Percentiles rank a stretch among this genome's conserved stretches.
phyloP scores from a whole-genome alignment of 2,113 vertebrate species.

The Brachyhypopomus gauderio region DNA sequence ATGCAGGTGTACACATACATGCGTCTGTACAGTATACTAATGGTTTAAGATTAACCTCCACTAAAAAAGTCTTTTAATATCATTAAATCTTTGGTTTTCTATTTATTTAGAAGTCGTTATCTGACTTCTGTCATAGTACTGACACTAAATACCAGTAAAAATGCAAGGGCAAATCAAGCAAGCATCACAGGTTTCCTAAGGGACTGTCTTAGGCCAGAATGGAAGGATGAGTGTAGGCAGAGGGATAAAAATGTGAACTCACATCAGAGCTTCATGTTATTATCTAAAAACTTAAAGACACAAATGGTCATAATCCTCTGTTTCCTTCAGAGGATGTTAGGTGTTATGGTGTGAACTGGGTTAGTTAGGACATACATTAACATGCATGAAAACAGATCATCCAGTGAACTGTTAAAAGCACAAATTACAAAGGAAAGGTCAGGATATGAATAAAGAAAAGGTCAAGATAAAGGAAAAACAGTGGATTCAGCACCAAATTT shows the following conservation, averaged over 20 bases:
- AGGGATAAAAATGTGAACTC: background rate
- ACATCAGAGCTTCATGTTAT: background rate
- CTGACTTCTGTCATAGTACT: background rate
- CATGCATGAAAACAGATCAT: background rate
- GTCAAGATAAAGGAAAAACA: no score
- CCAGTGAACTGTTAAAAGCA: conserved; percentile 3
- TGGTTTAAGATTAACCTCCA: background rate
- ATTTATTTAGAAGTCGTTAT: background rate
- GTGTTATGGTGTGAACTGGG: background rate
- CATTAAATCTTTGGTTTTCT: background rate
- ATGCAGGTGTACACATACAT: background rate
- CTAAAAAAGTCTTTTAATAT: background rate
- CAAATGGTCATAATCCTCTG: background rate
- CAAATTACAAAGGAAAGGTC: background rate
- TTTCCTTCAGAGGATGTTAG: background rate
- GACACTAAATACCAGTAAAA: background rate
- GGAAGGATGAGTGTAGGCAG: background rate
- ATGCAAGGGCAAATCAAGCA: no score
- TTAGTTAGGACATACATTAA: background rate
- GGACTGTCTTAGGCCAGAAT: background rate
- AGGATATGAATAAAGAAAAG: no score
- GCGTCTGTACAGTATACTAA: background rate
- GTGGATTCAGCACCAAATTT: no score
- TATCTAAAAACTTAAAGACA: no score
- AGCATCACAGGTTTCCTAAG: no score